Base-by-base conservation (phyloP, 2,888 invertebrate genomes). In the Hyalella azteca region DNA sequence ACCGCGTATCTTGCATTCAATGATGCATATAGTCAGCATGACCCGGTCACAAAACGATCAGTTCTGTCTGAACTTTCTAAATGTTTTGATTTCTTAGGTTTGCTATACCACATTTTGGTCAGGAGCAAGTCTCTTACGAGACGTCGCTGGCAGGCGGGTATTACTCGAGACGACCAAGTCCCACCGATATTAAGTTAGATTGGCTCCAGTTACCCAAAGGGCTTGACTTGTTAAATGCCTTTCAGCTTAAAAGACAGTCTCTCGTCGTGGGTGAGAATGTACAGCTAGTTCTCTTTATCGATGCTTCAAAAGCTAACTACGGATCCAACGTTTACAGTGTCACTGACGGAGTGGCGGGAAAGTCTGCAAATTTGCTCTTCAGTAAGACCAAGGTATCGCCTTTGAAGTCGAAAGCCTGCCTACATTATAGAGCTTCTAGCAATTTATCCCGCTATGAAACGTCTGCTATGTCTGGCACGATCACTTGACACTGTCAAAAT, bases 131-230 rank as follows among this genome's bases (percentile, higher is more conserved):
- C 9, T 1, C 22, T 54, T 1, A 9, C 22, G 3, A 19, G 54
- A 1, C n/a, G 22, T 9, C 19, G 15, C n/a, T 54, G 54, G 54
- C 9, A 22, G 19, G 15, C n/a, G 2, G n/a, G 29, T 4, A n/a
- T 77, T 19, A 32, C 54, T 11, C 49, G 77, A 49, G 77, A 77
- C 29, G 77, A 77, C 26, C 26, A n/a, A 50, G 11, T 77, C 3
- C 22, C 36, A 0, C 19, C 15, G 77, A 77, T n/a, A 22, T 77
- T 4, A 26, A n/a, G 50, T 26, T 7, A 7, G 22, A n/a, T 11
- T 77, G 77, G 77, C 11, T 19, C n/a, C 19, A 77, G n/a, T 13
- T 45, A n/a, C 48, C 29, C 11, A 29, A 49, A 13, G 50, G 32
- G 15, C 26, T 77, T 11, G n/a, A 45, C n/a, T n/a, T 9, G 19